Conservation (phyloP, 2,888 invertebrate species). For the Anodontia alba region DNA sequence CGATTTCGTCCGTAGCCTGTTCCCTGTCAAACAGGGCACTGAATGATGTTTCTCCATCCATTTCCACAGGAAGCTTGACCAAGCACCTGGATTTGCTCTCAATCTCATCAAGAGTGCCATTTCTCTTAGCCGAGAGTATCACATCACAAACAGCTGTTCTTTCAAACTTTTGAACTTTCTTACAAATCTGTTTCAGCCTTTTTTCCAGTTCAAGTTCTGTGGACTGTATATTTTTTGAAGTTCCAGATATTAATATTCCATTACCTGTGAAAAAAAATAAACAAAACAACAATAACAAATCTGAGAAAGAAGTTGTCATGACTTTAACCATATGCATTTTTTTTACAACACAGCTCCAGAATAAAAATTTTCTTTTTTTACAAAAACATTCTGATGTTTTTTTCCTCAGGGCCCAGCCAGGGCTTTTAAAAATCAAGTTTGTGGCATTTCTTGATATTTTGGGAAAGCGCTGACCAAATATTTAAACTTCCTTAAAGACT, state of each 20-base stretch:
- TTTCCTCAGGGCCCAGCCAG: too few species aligned
- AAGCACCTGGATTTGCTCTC: constrained; percentile 50
- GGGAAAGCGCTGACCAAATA: too few species aligned
- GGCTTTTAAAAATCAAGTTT: too few species aligned
- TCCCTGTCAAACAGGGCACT: neutral
- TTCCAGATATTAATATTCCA: constrained; percentile 50
- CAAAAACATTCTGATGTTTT: too few species aligned
- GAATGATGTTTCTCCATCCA: constrained; percentile 29
- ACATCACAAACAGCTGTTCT: constrained; percentile 46
- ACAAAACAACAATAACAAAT: neutral
- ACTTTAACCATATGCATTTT: too few species aligned
- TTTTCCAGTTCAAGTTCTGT: constrained; percentile 47
- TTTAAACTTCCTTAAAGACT: too few species aligned
- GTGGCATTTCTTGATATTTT: too few species aligned
- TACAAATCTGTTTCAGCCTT: constrained; percentile 50
- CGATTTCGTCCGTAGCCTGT: neutral
- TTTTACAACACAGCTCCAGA: too few species aligned
- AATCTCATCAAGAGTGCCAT: constrained; percentile 50
- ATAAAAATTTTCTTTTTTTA: too few species aligned
- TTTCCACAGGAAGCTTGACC: constrained; percentile 52
- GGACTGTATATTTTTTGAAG: constrained; percentile 47
- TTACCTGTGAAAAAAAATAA: neutral
- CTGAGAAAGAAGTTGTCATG: too few species aligned
- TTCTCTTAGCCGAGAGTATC: constrained; percentile 32
- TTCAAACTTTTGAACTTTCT: constrained; percentile 44